These are phyloP conservation scores for Hexactinellida sp. DNA, from an alignment of 37 sponge, comb jelly and placozoan genomes.

Conservation along the genomic window DNA sequence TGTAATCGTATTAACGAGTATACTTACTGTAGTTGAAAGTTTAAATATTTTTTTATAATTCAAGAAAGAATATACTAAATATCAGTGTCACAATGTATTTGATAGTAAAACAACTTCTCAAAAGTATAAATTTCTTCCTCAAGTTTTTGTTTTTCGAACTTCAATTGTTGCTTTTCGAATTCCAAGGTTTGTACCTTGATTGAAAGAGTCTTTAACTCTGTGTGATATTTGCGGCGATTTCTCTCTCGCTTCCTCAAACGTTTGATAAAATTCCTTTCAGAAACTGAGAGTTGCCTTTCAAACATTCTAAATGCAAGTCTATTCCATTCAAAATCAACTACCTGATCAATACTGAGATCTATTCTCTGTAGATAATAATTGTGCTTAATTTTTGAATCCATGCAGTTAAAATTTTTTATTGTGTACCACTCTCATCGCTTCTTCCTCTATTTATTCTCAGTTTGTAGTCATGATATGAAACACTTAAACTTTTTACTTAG, in stretches of 20 bases:
- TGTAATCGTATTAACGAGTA: too few species aligned
- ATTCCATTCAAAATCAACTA: not conserved
- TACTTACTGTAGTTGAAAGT: too few species aligned
- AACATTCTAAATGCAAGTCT: not conserved
- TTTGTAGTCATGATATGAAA: too few species aligned
- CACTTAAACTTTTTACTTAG: too few species aligned
- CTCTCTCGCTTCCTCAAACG: not conserved
- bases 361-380: not conserved
- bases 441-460: not conserved
- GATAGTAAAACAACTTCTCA: not conserved
- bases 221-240: not conserved
- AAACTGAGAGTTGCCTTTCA: not conserved
- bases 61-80: not conserved
- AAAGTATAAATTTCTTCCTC: not conserved
- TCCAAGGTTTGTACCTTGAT: not conserved
- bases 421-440: too few species aligned
- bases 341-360: not conserved
- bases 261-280: not conserved
- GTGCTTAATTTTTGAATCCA: not conserved
- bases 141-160: not conserved
- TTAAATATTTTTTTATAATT: too few species aligned
- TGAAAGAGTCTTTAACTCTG: not conserved
- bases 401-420: not conserved
- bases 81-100: too few species aligned
- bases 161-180: not conserved